Evolutionary conservation across 1,140 invertebrate genomes (phyloP).

Genomic region (Hylaeus volcanicus): DNA sequence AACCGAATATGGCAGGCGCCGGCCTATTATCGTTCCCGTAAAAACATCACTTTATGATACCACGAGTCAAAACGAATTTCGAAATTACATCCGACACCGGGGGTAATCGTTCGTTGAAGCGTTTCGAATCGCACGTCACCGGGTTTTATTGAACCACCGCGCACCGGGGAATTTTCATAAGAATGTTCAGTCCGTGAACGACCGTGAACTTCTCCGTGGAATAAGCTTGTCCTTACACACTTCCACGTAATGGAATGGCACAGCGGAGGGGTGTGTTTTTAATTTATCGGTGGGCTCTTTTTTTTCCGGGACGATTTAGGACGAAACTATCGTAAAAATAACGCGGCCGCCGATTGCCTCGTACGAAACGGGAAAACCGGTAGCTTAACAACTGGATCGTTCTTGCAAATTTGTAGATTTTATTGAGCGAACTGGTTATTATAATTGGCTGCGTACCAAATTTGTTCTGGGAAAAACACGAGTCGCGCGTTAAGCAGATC

Average conservation of each 20-base stretch:
- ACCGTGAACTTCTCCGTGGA: slow-evolving; percentile 44
- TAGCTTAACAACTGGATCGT: background rate
- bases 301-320: background rate
- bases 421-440: background rate
- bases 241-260: background rate
- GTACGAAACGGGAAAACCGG: background rate
- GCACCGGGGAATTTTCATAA: slow-evolving; percentile 60
- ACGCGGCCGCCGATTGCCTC: background rate
- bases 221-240: background rate
- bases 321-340: background rate
- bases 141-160: slow-evolving; percentile 19
- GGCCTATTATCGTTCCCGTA: slow-evolving; percentile 41
- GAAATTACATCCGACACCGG: slow-evolving; percentile 27
- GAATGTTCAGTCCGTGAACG: slow-evolving; percentile 54
- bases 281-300: background rate
- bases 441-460: background rate
- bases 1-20: slow-evolving; percentile 43
- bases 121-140: slow-evolving; percentile 26
- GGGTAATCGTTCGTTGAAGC: background rate
- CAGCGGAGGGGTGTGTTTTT: background rate
- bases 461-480: background rate
- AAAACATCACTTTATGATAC: slow-evolving; percentile 43
- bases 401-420: background rate
- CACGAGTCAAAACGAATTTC: slow-evolving; percentile 46
- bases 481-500: too few species aligned